Conservation (phyloP, 2,113 vertebrate genomes). For the Pelodiscus sinensis region DNA sequence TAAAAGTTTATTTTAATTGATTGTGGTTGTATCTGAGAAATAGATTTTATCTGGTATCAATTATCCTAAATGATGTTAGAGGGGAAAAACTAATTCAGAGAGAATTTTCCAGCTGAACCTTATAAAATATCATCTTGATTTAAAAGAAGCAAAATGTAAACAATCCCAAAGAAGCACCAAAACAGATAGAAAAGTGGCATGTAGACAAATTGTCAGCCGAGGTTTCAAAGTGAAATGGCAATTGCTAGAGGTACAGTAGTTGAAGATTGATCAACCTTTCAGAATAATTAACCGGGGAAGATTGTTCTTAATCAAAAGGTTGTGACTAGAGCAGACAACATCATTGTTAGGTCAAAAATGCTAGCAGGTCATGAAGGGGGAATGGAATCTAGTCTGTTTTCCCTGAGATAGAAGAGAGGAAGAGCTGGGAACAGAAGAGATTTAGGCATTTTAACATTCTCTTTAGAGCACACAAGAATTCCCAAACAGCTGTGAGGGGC, state of each 20-base stretch:
- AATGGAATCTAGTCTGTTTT: slow-evolving; percentile 13
- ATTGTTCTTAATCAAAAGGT: background rate
- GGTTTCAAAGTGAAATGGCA: background rate
- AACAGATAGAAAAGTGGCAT: slow-evolving; percentile 18
- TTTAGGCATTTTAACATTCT: background rate
- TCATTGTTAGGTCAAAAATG: slow-evolving; percentile 13
- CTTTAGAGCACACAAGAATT: slow-evolving; percentile 13
- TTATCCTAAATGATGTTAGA: background rate
- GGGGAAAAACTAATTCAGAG: background rate
- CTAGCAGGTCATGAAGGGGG: background rate
- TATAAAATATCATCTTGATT: background rate
- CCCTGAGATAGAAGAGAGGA: slow-evolving; percentile 1
- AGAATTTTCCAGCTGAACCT: background rate
- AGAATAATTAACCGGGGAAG: slow-evolving; percentile 33
- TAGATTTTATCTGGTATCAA: background rate
- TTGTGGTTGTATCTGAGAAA: slow-evolving; percentile 4
- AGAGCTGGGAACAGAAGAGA: background rate
- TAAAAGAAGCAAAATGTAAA: background rate
- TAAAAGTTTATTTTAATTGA: slow-evolving; percentile 27
- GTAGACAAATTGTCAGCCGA: background rate
- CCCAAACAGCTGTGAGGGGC: background rate
- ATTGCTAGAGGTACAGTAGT: background rate
- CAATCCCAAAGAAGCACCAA: background rate
- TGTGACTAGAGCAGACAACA: slow-evolving; percentile 18
- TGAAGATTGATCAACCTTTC: slow-evolving; percentile 9